These are phyloP conservation scores for Volucella inanis DNA, from an alignment of 2,888 invertebrate species.

Conservation along the genomic window DNA sequence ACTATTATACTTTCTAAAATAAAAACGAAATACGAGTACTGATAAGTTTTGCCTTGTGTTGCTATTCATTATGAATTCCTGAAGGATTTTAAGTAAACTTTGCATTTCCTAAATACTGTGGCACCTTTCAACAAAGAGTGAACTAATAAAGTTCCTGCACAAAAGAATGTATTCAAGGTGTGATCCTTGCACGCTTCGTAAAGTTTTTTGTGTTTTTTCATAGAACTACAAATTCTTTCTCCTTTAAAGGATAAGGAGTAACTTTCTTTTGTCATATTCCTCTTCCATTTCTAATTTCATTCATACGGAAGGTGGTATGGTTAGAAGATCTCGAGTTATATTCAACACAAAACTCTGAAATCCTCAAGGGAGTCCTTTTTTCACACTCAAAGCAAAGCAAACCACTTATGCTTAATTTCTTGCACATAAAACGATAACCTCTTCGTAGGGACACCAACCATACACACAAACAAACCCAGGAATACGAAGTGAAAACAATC, in stretches of 20 bases:
- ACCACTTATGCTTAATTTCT: not conserved
- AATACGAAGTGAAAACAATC: slow-evolving; percentile 22
- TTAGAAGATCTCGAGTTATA: slow-evolving; percentile 8
- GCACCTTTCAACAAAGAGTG: not conserved
- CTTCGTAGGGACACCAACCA: not conserved
- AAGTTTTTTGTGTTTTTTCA: slow-evolving; percentile 9
- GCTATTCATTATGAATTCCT: not conserved
- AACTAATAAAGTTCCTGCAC: not conserved
- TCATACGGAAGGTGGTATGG: not conserved
- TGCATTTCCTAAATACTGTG: not conserved
- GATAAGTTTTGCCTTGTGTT: slow-evolving; percentile 6
- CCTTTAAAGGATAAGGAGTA: not conserved
- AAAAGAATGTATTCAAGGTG: slow-evolving; percentile 23
- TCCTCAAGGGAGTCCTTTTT: slow-evolving; percentile 1
- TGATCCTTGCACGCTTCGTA: slow-evolving; percentile 12
- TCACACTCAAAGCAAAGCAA: not conserved
- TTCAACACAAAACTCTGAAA: not conserved
- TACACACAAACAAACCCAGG: not conserved
- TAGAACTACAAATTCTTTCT: slow-evolving; percentile 2
- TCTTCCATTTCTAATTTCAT: too few species aligned
- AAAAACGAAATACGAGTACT: not conserved
- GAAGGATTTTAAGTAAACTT: slow-evolving; percentile 19
- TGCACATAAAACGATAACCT: slow-evolving; percentile 6
- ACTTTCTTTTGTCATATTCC: not conserved
- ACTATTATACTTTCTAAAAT: not conserved